Base-by-base conservation (phyloP, 2,888 invertebrate genomes). In the Cetonia aurata region DNA sequence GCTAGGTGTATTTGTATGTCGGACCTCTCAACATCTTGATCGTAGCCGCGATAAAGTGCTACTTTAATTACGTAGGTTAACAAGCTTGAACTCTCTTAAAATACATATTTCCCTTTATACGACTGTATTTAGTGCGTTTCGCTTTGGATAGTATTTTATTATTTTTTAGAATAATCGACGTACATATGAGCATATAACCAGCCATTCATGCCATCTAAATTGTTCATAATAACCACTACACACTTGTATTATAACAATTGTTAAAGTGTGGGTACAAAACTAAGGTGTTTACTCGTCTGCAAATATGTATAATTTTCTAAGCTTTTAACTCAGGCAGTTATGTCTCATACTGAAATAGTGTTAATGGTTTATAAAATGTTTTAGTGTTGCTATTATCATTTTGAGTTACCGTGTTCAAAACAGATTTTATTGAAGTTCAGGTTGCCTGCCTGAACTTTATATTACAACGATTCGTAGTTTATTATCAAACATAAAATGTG, bases 51-150 rank as follows among this genome's bases (percentile, higher is more conserved):
- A 48, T 33, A 48, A 62, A 48, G 62, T 62, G 46, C 37, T 33
- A 15, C 48, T 31, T 48, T 62, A 62, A 62, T 62, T 62, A 48
- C 33, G 31, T 62, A 48, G 62, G 62, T 62, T 48, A 62, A 62
- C 62, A 31, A 48, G 31, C 31, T 48, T 62, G 62, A 62, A 48
- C 62, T 62, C 56, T 41, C 56, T 62, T 62, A 44, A 46, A 59
- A 62, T 31, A 48, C 50, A 50, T 15, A 50, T 50, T 9, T 50
- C 19, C 50, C 25, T 25, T 25, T 25, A 25, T 25, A 25, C 25
- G 4, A 4, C 4, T 25, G 25, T 25, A 25, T 25, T 25, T 25
- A 25, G 25, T 25, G 25, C 25, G 25, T 4, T 25, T 4, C 3
- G 25, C 4, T 4, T 25, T 25, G 25, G 25, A 4, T 4, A 25